Percentiles rank a stretch among this genome's conserved stretches.
These are phyloP conservation scores for Typhlichthys eigenmanni DNA, from an alignment of 2,797 vertebrate species.

Conservation along the genomic window DNA sequence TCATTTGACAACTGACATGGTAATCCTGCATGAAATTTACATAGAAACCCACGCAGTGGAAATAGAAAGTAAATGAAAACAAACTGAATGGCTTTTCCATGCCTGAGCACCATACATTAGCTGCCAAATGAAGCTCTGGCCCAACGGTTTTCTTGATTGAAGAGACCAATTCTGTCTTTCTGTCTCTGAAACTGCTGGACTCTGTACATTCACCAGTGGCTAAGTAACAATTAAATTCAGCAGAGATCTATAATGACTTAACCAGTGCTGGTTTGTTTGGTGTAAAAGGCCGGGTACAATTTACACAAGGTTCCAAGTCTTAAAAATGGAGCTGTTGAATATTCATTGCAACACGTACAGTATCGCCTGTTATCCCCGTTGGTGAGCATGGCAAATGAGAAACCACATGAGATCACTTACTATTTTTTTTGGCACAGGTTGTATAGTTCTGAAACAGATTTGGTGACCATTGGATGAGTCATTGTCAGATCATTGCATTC, in stretches of 20 bases:
- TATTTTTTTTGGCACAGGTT: conserved; percentile 21
- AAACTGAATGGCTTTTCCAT: conserved; percentile 51
- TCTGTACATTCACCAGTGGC: conserved; percentile 43
- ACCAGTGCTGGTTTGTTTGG: conserved; percentile 54
- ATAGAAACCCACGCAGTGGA: conserved; percentile 5
- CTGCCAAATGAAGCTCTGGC: conserved; percentile 20
- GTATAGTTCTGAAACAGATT: conserved; percentile 39
- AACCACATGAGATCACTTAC: conserved; percentile 56
- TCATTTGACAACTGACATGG: conserved; percentile 26
- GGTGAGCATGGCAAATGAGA: conserved; percentile 47
- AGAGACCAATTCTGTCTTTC: conserved; percentile 21
- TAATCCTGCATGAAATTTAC: conserved; percentile 16
- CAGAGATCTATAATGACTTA: conserved; percentile 54
- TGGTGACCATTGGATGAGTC: conserved; percentile 40
- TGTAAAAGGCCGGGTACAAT: conserved; percentile 53
- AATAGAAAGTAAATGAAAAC: conserved; percentile 27
- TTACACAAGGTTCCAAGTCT: conserved; percentile 48
- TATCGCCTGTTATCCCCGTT: conserved; percentile 27
- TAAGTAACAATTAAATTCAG: conserved; percentile 43
- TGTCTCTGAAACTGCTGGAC: conserved; percentile 37
- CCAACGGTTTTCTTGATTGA: conserved; percentile 38
- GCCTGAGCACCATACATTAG: conserved; percentile 15
- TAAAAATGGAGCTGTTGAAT: conserved; percentile 58
- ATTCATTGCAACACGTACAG: conserved; percentile 55
- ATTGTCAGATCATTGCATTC: conserved; percentile 35